Percentiles rank a stretch among this genome's conserved stretches.
Conservation (phyloP, 2,797 vertebrate species). For the Allobates femoralis region DNA sequence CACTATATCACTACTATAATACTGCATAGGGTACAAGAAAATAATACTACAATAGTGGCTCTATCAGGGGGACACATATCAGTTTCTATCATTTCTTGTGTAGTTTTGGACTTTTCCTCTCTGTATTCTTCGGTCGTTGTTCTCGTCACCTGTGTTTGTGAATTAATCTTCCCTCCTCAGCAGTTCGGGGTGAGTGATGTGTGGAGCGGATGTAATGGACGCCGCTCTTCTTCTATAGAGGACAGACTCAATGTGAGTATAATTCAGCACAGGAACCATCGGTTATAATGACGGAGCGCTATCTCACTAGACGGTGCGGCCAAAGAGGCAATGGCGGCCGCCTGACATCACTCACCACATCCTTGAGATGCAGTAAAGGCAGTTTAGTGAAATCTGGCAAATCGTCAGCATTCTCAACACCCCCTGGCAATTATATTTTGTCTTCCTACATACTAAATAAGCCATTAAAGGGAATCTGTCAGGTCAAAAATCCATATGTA, state of each 20-base stretch:
- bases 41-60: not conserved
- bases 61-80: not conserved
- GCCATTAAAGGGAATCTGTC: no score
- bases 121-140: not conserved
- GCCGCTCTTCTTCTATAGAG: constrained; percentile 9
- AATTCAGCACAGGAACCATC: constrained; percentile 46
- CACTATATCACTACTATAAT: constrained; percentile 7
- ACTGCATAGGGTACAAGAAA: not conserved
- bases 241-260: constrained; percentile 27
- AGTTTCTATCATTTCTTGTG: not conserved
- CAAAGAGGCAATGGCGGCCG: constrained; percentile 12
- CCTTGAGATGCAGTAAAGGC: constrained; percentile 47
- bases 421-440: no score
- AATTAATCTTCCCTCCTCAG: constrained; percentile 37
- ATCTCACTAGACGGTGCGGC: not conserved
- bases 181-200: constrained; percentile 1
- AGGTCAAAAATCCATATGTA: no score
- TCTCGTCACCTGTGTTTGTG: constrained; percentile 21
- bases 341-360: constrained; percentile 51
- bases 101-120: not conserved
- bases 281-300: constrained; percentile 31
- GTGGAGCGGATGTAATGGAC: constrained; percentile 11
- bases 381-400: constrained; percentile 34
- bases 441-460: no score
- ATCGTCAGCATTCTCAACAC: constrained; percentile 20